Evolutionary conservation across 2,888 invertebrate species (phyloP).

Genomic region (Sarcophaga subvicina): DNA sequence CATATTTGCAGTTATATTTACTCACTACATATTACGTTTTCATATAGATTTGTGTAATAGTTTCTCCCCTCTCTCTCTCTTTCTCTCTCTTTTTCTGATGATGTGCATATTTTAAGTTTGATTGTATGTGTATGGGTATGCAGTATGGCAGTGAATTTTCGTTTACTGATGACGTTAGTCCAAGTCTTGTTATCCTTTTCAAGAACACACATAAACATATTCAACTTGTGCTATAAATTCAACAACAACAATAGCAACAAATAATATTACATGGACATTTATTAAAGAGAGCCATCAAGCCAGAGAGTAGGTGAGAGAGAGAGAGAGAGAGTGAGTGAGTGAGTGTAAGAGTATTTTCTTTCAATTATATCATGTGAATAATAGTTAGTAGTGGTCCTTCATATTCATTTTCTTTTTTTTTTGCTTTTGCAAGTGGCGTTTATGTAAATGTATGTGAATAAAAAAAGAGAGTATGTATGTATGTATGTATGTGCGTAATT

Average conservation of each 20-base stretch:
- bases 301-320: not conserved
- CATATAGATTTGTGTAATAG: not conserved
- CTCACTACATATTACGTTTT: not conserved
- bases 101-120: not conserved
- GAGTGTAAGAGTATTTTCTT: slow-evolving; percentile 19
- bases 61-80: not conserved
- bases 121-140: not conserved
- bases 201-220: slow-evolving; percentile 21
- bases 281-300: slow-evolving; percentile 46
- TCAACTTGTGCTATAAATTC: slow-evolving; percentile 32
- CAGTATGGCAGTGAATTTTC: slow-evolving; percentile 52
- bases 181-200: slow-evolving; percentile 62
- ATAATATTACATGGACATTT: slow-evolving; percentile 32
- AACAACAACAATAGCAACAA: slow-evolving; percentile 3
- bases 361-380: slow-evolving; percentile 28
- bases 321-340: no score
- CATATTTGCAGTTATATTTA: not conserved
- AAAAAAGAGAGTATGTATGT: not conserved
- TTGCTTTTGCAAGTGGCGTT: not conserved
- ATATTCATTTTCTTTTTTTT: not conserved
- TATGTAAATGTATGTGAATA: not conserved
- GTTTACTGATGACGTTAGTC: slow-evolving; percentile 68
- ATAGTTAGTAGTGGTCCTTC: slow-evolving; percentile 21
- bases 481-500: slow-evolving; percentile 13
- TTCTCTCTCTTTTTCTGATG: not conserved